These are phyloP conservation scores for Gobiocypris rarus DNA, from an alignment of 2,113 vertebrate genomes.

Conservation along the genomic window DNA sequence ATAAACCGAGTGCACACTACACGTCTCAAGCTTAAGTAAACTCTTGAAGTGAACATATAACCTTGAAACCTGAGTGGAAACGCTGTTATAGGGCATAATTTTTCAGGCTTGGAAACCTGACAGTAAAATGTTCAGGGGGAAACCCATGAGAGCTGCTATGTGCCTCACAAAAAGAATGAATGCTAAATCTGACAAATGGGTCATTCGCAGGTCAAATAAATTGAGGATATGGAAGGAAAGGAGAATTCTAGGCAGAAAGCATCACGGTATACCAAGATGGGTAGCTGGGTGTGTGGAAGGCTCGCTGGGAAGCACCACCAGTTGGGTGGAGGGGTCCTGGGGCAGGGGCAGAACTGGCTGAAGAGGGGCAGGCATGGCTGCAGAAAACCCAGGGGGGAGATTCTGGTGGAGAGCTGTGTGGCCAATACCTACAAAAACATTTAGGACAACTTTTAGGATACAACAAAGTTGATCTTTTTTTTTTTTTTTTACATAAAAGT, in stretches of 20 bases:
- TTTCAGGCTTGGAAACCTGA: neutral
- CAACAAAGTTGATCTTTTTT: neutral
- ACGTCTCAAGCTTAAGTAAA: neutral
- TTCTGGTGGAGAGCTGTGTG: conserved; percentile 94
- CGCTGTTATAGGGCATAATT: neutral
- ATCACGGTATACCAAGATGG: conserved; percentile 81
- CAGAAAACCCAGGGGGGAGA: conserved; percentile 89
- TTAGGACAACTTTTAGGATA: neutral
- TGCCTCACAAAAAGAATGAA: conserved; percentile 5
- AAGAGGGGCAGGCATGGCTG: conserved; percentile 89
- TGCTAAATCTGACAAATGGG: conserved; percentile 24
- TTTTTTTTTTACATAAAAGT: neutral
- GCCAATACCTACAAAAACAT: conserved; percentile 80
- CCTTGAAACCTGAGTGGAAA: neutral
- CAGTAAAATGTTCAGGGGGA: neutral
- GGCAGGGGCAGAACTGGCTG: conserved; percentile 91
- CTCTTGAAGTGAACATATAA: conserved; percentile 6
- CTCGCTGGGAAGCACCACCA: conserved; percentile 92
- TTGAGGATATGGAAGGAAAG: neutral
- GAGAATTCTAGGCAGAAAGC: neutral
- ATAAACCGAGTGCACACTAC: too few relatives aligned
- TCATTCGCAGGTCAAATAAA: neutral
- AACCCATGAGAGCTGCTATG: conserved; percentile 20
- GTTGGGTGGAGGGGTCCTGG: conserved; percentile 88
- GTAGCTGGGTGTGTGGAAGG: conserved; percentile 82